A percentile compares a stretch with the other conserved stretches of the same genome.
Evolutionary conservation across 2,113 vertebrate genomes (phyloP).

Genomic region (Lasiurus borealis): DNA sequence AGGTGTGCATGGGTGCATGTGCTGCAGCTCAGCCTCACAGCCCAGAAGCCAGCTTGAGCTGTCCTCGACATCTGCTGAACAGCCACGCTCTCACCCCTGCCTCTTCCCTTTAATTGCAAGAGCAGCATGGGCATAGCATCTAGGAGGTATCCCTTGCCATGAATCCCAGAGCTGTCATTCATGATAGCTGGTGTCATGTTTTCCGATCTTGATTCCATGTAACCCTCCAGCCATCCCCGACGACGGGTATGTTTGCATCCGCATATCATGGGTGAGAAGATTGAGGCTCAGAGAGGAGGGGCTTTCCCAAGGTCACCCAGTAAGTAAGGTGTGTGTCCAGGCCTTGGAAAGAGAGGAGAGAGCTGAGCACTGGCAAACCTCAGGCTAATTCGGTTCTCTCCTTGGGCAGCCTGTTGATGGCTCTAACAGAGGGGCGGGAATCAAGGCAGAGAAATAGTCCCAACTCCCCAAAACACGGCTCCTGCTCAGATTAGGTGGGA

Average conservation of each 20-base stretch:
- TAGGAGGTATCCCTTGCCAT: rapidly evolving
- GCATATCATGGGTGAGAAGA: neutral
- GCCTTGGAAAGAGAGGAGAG: too few relatives aligned
- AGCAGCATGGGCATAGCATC: rapidly evolving
- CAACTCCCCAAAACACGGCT: rapidly evolving
- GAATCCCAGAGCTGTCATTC: neutral
- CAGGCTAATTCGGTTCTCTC: neutral
- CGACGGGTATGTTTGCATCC: neutral
- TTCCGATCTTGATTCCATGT: rapidly evolving
- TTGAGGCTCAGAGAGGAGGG: neutral
- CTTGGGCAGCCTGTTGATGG: too few relatives aligned
- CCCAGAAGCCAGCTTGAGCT: neutral
- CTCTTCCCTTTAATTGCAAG: neutral
- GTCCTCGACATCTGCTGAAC: too few relatives aligned
- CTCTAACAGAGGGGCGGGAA: too few relatives aligned
- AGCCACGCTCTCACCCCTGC: neutral
- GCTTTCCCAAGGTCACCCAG: neutral
- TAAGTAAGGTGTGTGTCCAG: neutral
- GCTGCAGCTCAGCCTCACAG: rapidly evolving
- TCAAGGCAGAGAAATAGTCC: neutral
- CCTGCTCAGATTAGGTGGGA: neutral
- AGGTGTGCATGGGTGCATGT: neutral
- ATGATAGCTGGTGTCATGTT: rapidly evolving
- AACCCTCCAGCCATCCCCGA: neutral
- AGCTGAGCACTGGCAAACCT: neutral